Evolutionary conservation across 1,140 invertebrate genomes (phyloP), one percentile per base, ranked within the genome.

Genomic region (Drosophila oshimai): DNA sequence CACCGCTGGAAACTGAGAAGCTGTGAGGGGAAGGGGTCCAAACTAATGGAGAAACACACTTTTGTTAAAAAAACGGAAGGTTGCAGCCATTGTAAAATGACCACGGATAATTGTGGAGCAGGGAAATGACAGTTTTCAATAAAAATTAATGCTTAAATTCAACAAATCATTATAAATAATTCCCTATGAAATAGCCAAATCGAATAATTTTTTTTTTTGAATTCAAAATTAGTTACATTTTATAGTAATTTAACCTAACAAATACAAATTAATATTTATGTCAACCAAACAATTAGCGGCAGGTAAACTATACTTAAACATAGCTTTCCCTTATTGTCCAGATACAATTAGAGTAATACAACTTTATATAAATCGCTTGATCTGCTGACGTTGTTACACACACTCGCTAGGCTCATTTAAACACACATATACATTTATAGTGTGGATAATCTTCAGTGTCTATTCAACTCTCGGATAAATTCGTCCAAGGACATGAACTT

Each of bases 381-480:
- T 58, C 26, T 26, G 13, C 26, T 61, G 58, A 58, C 36, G 58
- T 58, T 22, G 18, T 10, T 18, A 18, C 29, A 26, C 22, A 31
- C 22, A 6, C 28, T 18, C n/a, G 20, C 37, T 4, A 28, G 20
- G 34, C 39, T 20, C 33, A 34, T 12, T 9, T 3, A 24, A 12
- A 36, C 17, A 41, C 28, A 33, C 36, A 55, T 34, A 29, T 28
- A 53, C 29, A 18, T 3, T 37, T 68, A 53, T 45, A 45, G 39
- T 33, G 51, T 15, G 49, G 37, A 44, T 61, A 78, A 67, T 74
- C 79, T 84, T 84, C 64, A 44, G 20, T 55, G 79, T 84, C 46
- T 84, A 74, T 84, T 84, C 74, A 84, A 84, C 79, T 78, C 79
- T 53, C 42, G 31, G 26, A 4, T 44, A 70, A 83, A 83, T 74